Evolutionary conservation across 2,113 vertebrate genomes (phyloP).

Genomic region (Platanista minor): DNA sequence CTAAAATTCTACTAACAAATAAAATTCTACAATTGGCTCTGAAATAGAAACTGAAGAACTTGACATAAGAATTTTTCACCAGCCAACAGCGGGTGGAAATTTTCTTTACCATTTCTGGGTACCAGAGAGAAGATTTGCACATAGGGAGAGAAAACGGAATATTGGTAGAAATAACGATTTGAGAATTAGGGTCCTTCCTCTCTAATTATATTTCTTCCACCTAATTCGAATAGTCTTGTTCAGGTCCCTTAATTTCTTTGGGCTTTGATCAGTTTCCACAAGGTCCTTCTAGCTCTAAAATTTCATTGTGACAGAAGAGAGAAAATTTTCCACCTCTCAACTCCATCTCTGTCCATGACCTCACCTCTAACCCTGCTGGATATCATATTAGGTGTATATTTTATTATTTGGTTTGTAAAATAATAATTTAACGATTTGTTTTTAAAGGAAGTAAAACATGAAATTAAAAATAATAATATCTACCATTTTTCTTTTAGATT

Average conservation of each 20-base stretch:
- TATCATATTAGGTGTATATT: background rate
- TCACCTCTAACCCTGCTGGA: background rate
- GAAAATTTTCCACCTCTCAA: background rate
- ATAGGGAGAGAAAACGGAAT: background rate
- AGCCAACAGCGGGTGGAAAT: background rate
- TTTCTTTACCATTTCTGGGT: background rate
- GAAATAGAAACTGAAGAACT: conserved; percentile 7
- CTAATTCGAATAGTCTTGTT: background rate
- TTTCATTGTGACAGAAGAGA: background rate
- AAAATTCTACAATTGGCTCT: background rate
- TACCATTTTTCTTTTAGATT: background rate
- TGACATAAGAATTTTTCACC: background rate
- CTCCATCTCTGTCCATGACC: background rate
- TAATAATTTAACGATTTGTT: conserved; percentile 51
- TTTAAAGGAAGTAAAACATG: conserved; percentile 33
- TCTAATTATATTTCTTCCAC: background rate
- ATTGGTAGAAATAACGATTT: background rate
- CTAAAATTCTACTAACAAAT: background rate
- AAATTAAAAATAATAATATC: conserved; percentile 5
- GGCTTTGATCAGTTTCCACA: background rate
- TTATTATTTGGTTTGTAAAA: conserved; percentile 18
- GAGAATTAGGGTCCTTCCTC: background rate
- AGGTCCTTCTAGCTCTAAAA: background rate
- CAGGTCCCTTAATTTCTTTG: background rate
- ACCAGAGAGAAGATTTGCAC: background rate